Evolutionary conservation across 2,113 vertebrate species (phyloP), one percentile per base, ranked within the genome.

Genomic region (Chaenogobius annularis): DNA sequence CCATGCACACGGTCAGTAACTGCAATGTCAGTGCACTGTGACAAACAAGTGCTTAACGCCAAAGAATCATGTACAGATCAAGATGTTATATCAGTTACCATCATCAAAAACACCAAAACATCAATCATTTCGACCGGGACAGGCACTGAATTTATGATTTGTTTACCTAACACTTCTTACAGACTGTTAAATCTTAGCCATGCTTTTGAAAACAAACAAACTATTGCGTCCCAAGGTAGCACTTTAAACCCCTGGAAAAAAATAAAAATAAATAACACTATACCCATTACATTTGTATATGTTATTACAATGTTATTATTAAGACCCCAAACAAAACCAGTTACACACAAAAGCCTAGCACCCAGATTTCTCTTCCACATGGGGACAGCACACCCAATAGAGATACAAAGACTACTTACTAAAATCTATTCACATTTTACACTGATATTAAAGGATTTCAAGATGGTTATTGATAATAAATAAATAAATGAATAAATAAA

Each of bases 361-460:
- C 89, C 80, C 90, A 83, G 54, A 89, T 89, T 89, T 91, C 88
- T 90, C 79, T 88, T 89, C 83, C 81, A 50, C 54, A 69, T 13
- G 62, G 75, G 77, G 71, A 78, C 58, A 19, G 20, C 68, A 40
- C 72, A 35, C 46, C 75, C 52, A 58, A 22, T 48, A 65, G 58
- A 37, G 15, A 54, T n/a, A 1, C 19, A 54, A 9, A 54, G 50
- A 54, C 50, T 54, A 11, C 11, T 50, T 50, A n/a, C 74, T 69
- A 70, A 64, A 73, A 76, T 83, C 84, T 87, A 88, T 83, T 89
- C 82, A 84, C 74, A 79, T 83, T 87, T 76, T 85, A 85, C 69
- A 85, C 84, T 83, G 85, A 79, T 83, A 78, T 85, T 80, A 72
- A 70, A 74, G 79, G 72, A 85, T 89, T 85, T 89, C 74, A 88